Evolutionary conservation across 2,888 invertebrate genomes (phyloP).

Genomic region (Alsophila aescularia): DNA sequence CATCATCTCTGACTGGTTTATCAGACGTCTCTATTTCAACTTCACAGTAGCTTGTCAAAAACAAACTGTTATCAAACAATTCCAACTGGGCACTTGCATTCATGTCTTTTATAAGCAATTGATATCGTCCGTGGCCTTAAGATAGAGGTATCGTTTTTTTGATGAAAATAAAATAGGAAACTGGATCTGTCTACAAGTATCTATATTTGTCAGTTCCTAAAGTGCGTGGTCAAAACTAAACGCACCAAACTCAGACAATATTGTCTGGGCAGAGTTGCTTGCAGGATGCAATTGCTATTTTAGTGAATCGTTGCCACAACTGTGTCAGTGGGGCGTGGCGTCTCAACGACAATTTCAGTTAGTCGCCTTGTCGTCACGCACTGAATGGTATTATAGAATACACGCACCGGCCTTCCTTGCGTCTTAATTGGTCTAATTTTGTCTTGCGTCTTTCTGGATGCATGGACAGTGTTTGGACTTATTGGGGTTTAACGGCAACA

Average conservation of each 20-base stretch:
- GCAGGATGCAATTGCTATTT: conserved; percentile 72
- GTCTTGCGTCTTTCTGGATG: conserved; percentile 30
- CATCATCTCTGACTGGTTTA: neutral
- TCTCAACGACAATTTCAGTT: conserved; percentile 71
- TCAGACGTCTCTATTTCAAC: neutral
- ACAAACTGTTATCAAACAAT: too few relatives aligned
- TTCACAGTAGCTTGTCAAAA: neutral
- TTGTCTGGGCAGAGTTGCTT: conserved; percentile 41
- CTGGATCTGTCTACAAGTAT: neutral
- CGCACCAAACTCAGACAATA: conserved; percentile 1
- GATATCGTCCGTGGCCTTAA: neutral
- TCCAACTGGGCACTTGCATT: too few relatives aligned
- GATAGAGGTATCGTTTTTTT: neutral
- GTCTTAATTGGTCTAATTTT: conserved; percentile 56
- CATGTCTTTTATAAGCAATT: too few relatives aligned
- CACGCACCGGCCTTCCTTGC: conserved; percentile 43
- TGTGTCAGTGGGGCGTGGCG: conserved; percentile 75
- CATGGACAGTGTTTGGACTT: conserved; percentile 14
- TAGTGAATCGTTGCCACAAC: conserved; percentile 53
- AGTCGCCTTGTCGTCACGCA: conserved; percentile 46
- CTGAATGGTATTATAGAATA: too few relatives aligned
- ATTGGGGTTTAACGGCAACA: neutral
- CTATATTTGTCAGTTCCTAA: neutral
- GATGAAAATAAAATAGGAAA: neutral
- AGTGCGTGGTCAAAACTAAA: neutral